Conservation (phyloP, 37 sponge, comb jelly and placozoan genomes). For the Mnemiopsis leidyi region DNA sequence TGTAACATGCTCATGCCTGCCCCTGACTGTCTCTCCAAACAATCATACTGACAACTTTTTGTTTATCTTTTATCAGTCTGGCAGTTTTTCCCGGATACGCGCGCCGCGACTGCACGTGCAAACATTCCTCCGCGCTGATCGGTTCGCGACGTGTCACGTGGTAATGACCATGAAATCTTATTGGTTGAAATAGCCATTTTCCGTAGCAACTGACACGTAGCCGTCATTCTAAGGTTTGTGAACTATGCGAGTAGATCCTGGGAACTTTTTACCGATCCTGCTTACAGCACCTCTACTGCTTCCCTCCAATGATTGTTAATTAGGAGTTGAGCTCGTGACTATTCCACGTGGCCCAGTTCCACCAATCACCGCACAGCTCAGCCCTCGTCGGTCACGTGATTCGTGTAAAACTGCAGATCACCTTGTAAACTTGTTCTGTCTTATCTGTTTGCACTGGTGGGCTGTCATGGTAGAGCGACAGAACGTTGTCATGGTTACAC, state of each 20-base stretch:
- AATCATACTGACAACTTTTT: neutral
- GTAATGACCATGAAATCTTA: neutral
- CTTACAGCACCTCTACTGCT: neutral
- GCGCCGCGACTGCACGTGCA: neutral
- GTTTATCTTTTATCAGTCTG: no score
- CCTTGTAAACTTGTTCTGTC: neutral
- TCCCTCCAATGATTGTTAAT: conserved; percentile 39
- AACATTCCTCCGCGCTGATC: neutral
- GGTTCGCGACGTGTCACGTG: neutral
- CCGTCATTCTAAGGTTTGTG: neutral
- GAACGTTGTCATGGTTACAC: neutral
- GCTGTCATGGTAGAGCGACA: neutral
- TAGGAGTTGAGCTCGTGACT: neutral
- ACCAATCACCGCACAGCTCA: neutral
- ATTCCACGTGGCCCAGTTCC: neutral
- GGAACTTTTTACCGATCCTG: conserved; percentile 32
- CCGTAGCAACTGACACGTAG: neutral
- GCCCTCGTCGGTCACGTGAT: neutral
- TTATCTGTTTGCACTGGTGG: neutral
- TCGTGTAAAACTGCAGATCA: neutral
- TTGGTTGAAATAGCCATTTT: neutral
- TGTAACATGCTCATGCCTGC: no score
- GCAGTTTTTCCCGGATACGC: no score
- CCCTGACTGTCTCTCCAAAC: neutral
- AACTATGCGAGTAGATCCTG: neutral